These are phyloP conservation scores for Sinosuthora webbiana DNA, from an alignment of 2,113 vertebrate genomes.

Conservation along the genomic window DNA sequence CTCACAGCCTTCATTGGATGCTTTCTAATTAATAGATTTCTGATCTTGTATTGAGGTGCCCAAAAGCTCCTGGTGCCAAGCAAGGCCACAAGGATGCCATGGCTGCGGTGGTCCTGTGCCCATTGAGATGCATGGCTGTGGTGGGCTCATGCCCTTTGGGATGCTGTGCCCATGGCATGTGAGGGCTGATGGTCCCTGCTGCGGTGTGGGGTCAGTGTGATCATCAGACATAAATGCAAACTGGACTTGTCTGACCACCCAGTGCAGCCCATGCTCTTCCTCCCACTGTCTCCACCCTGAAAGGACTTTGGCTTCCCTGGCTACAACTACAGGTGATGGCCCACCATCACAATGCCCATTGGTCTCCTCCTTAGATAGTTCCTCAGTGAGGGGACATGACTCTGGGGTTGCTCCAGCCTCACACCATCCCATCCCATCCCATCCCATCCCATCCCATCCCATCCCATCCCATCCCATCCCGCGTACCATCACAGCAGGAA, in stretches of 20 bases:
- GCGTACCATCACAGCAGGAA: not conserved
- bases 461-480: too few relatives aligned
- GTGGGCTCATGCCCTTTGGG: not conserved
- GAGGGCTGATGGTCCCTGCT: not conserved
- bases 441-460: not conserved
- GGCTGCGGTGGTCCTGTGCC: not conserved
- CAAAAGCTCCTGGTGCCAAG: not conserved
- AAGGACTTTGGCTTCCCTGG: constrained; percentile 71
- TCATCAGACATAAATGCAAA: constrained; percentile 84
- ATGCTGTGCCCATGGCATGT: not conserved
- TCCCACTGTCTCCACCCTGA: constrained; percentile 82
- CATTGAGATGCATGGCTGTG: not conserved
- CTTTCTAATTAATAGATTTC: not conserved
- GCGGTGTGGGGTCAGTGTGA: constrained; percentile 83
- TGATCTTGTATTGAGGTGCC: not conserved
- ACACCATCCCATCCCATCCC: not conserved
- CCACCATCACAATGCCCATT: not conserved
- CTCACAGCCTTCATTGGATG: not conserved
- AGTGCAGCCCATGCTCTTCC: constrained; percentile 82
- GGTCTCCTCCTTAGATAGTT: not conserved
- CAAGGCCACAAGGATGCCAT: not conserved
- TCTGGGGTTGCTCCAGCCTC: not conserved
- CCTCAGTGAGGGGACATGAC: fast-evolving
- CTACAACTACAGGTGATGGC: constrained; percentile 81
- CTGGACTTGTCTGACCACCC: constrained; percentile 76